Conservation (phyloP, 2,797 vertebrate species). For the Rhodeus uyekii region DNA sequence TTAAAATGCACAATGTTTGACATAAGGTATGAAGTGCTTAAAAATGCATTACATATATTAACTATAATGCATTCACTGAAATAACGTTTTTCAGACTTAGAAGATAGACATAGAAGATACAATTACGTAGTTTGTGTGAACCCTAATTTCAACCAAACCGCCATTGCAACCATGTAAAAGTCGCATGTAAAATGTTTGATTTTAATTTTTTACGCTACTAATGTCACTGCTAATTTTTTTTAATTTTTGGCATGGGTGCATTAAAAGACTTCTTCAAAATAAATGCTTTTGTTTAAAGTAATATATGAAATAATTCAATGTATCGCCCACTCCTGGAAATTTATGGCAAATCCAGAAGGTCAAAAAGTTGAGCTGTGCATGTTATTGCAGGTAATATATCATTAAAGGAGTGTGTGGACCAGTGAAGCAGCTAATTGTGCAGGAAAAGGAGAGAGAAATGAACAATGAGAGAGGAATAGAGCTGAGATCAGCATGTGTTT, state of each 20-base stretch:
- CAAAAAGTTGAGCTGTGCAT: slow-evolving; percentile 61
- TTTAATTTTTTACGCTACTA: background rate
- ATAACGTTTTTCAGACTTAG: background rate
- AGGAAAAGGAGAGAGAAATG: slow-evolving; percentile 63
- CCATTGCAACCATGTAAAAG: background rate
- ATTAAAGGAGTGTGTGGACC: slow-evolving; percentile 62
- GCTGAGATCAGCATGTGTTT: slow-evolving; percentile 74
- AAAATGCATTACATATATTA: background rate
- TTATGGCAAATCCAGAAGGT: slow-evolving; percentile 5
- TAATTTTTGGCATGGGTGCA: background rate
- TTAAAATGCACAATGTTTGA: background rate
- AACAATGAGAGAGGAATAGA: slow-evolving; percentile 59
- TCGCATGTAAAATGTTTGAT: too few relatives aligned
- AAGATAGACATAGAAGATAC: background rate
- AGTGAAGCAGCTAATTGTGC: slow-evolving; percentile 77
- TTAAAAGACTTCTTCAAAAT: background rate
- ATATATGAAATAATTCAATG: background rate
- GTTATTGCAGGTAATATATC: slow-evolving; percentile 37
- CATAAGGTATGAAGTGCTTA: background rate
- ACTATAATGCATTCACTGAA: background rate
- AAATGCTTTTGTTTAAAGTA: background rate
- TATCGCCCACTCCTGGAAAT: background rate
- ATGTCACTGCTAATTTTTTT: background rate
- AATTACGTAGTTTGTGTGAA: background rate
- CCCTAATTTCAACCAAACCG: background rate